Evolutionary conservation across 2,113 vertebrate genomes (phyloP).

Genomic region (Australoheros scitulus): DNA sequence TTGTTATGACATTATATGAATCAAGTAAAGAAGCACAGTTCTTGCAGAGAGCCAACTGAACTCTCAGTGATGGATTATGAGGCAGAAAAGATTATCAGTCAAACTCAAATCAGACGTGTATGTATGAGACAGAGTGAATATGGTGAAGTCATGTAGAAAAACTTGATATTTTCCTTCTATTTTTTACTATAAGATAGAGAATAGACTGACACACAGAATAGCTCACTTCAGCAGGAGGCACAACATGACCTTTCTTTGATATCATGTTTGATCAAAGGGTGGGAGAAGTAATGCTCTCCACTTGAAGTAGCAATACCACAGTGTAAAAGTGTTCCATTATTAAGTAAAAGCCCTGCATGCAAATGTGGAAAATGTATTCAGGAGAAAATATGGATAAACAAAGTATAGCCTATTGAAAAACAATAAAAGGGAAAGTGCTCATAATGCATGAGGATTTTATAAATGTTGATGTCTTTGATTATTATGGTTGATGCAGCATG

Average conservation of each 20-base stretch:
- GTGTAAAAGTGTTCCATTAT: neutral
- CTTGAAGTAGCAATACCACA: neutral
- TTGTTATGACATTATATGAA: constrained; percentile 2
- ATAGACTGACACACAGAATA: neutral
- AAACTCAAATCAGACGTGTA: neutral
- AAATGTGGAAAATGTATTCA: neutral
- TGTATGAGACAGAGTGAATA: neutral
- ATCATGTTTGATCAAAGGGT: neutral
- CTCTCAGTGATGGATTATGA: neutral
- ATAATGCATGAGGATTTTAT: neutral
- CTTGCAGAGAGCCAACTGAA: neutral
- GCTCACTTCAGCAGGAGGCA: constrained; percentile 1
- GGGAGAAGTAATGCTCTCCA: neutral
- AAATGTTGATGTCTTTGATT: neutral
- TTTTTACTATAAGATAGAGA: neutral
- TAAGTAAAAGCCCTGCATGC: neutral
- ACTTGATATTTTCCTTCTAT: neutral
- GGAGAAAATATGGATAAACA: neutral
- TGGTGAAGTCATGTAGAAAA: neutral
- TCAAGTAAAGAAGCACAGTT: neutral
- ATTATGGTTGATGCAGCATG: neutral
- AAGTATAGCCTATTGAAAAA: neutral
- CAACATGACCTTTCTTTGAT: neutral
- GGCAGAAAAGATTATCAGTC: neutral
- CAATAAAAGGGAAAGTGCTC: neutral